Conservation (phyloP, 53 echinoderm and acorn worm genomes). For the Antedon mediterranea region DNA sequence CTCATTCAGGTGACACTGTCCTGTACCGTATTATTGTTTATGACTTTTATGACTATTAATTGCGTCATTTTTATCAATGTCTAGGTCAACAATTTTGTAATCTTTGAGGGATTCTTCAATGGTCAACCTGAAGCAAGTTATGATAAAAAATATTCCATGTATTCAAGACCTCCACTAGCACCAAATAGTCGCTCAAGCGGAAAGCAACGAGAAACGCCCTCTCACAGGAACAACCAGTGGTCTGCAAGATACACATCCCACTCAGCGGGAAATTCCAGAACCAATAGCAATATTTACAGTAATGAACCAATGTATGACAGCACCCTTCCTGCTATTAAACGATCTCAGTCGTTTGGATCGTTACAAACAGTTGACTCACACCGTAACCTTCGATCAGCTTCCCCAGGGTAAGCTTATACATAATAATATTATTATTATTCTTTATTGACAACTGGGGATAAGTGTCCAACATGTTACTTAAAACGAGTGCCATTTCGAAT, state of each 20-base stretch:
- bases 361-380: neutral
- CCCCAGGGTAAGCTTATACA: neutral
- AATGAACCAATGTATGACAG: neutral
- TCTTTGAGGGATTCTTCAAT: conserved; percentile 90
- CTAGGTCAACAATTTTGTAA: conserved; percentile 94
- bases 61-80: neutral
- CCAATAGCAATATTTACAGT: neutral
- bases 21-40: no score
- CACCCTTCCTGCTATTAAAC: neutral
- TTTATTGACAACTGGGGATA: no score
- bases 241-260: neutral
- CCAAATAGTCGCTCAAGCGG: conserved; percentile 21
- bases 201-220: neutral
- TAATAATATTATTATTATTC: no score
- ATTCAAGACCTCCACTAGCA: conserved; percentile 45
- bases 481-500: no score
- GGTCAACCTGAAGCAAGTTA: conserved; percentile 78
- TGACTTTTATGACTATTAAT: neutral
- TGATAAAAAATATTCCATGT: conserved; percentile 27
- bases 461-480: no score
- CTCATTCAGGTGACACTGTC: no score
- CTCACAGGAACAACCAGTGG: neutral
- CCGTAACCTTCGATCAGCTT: neutral
- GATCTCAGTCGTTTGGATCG: neutral
- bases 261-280: neutral